Evolutionary conservation across 2,113 vertebrate genomes (phyloP).

Genomic region (Saccopteryx leptura): DNA sequence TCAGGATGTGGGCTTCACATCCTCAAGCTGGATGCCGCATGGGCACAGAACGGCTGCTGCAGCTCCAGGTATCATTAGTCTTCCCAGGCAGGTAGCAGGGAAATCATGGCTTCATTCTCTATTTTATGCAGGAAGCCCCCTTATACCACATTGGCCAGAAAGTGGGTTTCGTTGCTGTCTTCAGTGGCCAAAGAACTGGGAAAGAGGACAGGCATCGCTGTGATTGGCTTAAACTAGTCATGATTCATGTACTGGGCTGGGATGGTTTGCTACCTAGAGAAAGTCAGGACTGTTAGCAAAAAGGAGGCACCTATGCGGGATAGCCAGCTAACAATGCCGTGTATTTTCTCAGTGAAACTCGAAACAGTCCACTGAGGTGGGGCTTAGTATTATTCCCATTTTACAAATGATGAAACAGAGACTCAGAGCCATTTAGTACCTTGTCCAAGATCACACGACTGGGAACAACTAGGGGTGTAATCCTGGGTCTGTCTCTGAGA

Average conservation of each 20-base stretch:
- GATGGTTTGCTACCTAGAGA: background rate
- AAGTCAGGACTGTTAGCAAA: background rate
- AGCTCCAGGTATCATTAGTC: background rate
- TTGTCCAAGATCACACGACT: background rate
- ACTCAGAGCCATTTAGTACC: background rate
- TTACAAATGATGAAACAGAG: background rate
- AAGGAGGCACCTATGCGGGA: background rate
- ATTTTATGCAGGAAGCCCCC: background rate
- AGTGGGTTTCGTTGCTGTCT: background rate
- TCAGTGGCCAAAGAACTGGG: background rate
- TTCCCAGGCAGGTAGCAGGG: background rate
- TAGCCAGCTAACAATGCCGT: background rate
- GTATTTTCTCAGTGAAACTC: conserved; percentile 26
- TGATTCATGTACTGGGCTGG: background rate
- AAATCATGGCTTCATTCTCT: background rate
- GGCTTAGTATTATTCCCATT: background rate
- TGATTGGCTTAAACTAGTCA: background rate
- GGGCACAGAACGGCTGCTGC: conserved; percentile 20
- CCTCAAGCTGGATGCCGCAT: background rate
- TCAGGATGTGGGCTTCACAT: background rate
- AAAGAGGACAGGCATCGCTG: background rate
- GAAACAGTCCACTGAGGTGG: background rate
- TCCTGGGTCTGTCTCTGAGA: background rate
- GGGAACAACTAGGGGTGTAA: background rate
- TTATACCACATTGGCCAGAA: background rate